Base-by-base conservation (phyloP, 2,797 vertebrate species). In the Phoebastria nigripes region DNA sequence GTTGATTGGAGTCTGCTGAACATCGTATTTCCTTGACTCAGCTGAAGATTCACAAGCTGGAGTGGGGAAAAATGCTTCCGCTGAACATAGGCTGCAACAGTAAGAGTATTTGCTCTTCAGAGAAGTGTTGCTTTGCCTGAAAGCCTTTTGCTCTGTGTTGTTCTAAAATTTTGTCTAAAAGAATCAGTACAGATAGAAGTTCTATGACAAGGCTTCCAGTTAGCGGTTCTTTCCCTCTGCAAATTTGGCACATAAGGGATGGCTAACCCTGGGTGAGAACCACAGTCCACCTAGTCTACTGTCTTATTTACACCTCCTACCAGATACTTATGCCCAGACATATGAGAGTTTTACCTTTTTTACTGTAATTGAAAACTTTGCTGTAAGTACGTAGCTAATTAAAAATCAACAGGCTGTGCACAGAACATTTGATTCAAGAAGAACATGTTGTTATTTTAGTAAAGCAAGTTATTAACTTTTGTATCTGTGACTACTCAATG, bases 21-120 rank as follows among this genome's bases (percentile, higher is more conserved):
- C 95, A 96, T 98, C 97, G 97, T 85, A 87, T 98, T 95, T 96
- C 94, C 92, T 87, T 80, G 42, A 92, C 91, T 98, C 83, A 76
- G 88, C 25, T 82, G 77, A 96, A 88, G 87, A 95, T 96, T 97
- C 93, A 95, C 87, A 95, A 91, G 89, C 59, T 85, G 73, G 39
- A 95, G 90, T 16, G 26, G 24, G 62, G 74, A 87, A 84, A 93
- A 69, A 52, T 13, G 20, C 15, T 93, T 90, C 58, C 0, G 7
- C 29, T 87, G 55, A 88, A 92, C 62, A 31, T 26, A 89, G 73
- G n/a, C 46, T 85, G 62, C n/a, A 85, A 52, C 20, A 66, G 8
- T 16, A 67, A 72, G 71, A 80, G 58, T 19, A 71, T 65, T 31
- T 49, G 17, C 31, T 69, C 39, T 73, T 42, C 58, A 54, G 25